Evolutionary conservation across 2,113 vertebrate genomes (phyloP).

Genomic region (Aptenodytes patagonicus): DNA sequence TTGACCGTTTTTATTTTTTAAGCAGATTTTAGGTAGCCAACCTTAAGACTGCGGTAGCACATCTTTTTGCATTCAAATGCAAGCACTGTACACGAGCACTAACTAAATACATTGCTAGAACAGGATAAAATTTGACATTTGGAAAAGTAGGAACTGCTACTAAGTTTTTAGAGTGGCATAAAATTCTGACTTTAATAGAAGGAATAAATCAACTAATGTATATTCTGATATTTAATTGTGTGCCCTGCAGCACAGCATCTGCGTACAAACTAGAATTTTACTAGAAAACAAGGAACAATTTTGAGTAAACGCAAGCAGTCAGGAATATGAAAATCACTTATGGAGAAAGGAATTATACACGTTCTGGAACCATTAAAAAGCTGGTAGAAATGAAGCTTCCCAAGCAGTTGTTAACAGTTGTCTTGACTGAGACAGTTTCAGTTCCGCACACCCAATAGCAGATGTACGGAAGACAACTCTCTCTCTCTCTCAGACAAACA

Average conservation of each 20-base stretch:
- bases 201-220: not conserved
- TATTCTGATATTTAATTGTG: not conserved
- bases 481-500: not conserved
- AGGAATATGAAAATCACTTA: conserved; percentile 28
- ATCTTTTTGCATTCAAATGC: not conserved
- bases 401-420: not conserved
- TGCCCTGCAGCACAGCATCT: conserved; percentile 17
- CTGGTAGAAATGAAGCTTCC: not conserved
- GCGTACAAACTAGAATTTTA: not conserved
- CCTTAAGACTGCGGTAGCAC: not conserved
- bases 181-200: conserved; percentile 27
- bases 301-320: conserved; percentile 16
- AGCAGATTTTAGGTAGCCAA: not conserved
- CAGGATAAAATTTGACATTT: not conserved
- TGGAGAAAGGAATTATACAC: not conserved
- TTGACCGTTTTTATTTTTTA: not conserved
- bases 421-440: not conserved
- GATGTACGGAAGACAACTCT: not conserved
- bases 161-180: not conserved
- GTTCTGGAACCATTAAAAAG: not conserved
- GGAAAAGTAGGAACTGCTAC: not conserved
- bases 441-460: not conserved
- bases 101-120: not conserved
- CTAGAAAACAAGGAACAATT: conserved; percentile 23
- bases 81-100: not conserved